Evolutionary conservation across 2,888 invertebrate genomes (phyloP), one percentile per base, ranked within the genome.

Genomic region (Scaptodrosophila latifasciaeformis): DNA sequence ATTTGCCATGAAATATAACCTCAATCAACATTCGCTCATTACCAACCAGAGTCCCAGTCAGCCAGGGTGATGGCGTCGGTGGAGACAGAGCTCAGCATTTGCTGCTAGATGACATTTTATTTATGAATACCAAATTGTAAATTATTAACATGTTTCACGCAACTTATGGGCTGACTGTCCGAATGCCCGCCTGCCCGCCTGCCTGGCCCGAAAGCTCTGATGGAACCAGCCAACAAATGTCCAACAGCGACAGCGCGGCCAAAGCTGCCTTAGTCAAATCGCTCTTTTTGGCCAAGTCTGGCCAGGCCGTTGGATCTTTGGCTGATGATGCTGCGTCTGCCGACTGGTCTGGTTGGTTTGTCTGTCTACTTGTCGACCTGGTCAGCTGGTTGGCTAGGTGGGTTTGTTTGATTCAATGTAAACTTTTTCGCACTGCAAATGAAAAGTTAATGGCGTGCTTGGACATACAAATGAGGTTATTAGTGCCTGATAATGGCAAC

Each of bases 61-160:
- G 21, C 46, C 6, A 30, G 17, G 45, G 51, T 17, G 30, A 46
- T 46, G 37, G 37, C 45, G 15, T 57, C 54, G 44, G 46, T 53
- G 62, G 57, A 55, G 65, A 64, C 67, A 64, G 17, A 9, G 19
- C 27, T 6, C 15, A 34, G 31, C 43, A 31, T 34, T 49, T 44
- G 64, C 66, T 60, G 46, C 67, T 49, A 59, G 76, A 75, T 79
- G 83, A 82, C 83, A 81, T 77, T 81, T 84, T 85, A 85, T 85
- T 85, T 85, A 85, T 85, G 84, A 84, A 82, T 84, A 84, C 84
- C 81, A 86, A 86, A 85, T 85, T 86, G 85, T 85, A 85, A 85
- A 85, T 85, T 85, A 86, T 86, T 84, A 83, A 84, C 84, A 77
- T 82, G 84, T 84, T 83, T 77, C 67, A 70, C 81, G 77, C 74